Percentiles rank a stretch among this genome's conserved stretches.
These are phyloP conservation scores for Oryzias melastigma DNA, from an alignment of 2,113 vertebrate genomes.

Conservation along the genomic window DNA sequence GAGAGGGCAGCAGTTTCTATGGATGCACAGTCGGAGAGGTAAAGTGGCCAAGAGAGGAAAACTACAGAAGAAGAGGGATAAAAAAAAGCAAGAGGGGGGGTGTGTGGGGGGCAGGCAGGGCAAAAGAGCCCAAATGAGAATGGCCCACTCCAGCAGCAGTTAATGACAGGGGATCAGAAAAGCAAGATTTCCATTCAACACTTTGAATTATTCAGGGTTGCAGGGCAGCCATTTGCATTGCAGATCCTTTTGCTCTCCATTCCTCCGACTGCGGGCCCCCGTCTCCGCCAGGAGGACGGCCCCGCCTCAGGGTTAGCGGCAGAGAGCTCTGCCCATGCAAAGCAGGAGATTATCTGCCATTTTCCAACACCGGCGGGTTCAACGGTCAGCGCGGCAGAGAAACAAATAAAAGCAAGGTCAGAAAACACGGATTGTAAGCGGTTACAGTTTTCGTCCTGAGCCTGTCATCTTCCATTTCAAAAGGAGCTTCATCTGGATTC, in stretches of 20 bases:
- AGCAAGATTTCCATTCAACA: conserved; percentile 77
- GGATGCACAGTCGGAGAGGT: conserved; percentile 33
- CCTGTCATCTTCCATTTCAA: conserved; percentile 43
- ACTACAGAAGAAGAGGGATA: conserved; percentile 24
- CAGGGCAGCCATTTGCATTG: conserved; percentile 75
- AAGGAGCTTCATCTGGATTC: conserved; percentile 31
- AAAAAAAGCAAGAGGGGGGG: neutral
- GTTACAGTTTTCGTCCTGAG: conserved; percentile 48
- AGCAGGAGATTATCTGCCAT: conserved; percentile 71
- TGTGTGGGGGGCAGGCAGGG: conserved; percentile 45
- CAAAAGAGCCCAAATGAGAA: conserved; percentile 76
- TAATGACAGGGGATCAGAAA: conserved; percentile 76
- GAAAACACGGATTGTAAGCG: conserved; percentile 49
- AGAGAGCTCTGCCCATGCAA: conserved; percentile 61
- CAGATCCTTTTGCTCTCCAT: conserved; percentile 64
- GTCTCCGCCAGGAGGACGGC: conserved; percentile 43
- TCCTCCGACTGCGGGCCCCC: conserved; percentile 35
- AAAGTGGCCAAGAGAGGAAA: conserved; percentile 39
- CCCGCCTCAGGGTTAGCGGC: conserved; percentile 58
- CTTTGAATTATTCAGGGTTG: conserved; percentile 79
- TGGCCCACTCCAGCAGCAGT: conserved; percentile 71
- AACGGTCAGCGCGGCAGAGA: conserved; percentile 54
- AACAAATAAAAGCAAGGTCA: conserved; percentile 75
- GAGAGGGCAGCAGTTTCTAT: conserved; percentile 35
- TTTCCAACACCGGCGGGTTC: conserved; percentile 55